These are phyloP conservation scores for Larimichthys polyactis DNA, from an alignment of 2,113 vertebrate species.

Conservation along the genomic window DNA sequence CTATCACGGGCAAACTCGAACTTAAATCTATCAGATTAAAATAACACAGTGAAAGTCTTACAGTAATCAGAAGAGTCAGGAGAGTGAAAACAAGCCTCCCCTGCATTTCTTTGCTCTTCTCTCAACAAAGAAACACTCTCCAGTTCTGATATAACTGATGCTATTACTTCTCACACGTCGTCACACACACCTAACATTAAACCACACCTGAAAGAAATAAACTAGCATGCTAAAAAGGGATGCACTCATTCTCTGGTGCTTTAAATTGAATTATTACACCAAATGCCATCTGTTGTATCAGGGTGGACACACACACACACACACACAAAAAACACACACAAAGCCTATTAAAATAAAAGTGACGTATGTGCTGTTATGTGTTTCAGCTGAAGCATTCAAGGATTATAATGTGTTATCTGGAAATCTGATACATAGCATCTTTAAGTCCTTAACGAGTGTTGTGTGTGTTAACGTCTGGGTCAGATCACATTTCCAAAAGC, in stretches of 20 bases:
- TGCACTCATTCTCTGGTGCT: slow-evolving; percentile 12
- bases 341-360: not conserved
- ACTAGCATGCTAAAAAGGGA: not conserved
- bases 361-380: not conserved
- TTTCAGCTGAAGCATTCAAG: slow-evolving; percentile 16
- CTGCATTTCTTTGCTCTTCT: too few relatives aligned
- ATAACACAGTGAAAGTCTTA: too few relatives aligned
- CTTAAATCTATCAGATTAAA: too few relatives aligned
- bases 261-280: slow-evolving; percentile 20
- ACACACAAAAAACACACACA: not conserved
- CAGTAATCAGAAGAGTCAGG: too few relatives aligned
- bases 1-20: too few relatives aligned
- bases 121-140: too few relatives aligned
- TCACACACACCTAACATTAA: too few relatives aligned
- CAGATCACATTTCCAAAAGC: slow-evolving; percentile 62
- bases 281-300: slow-evolving; percentile 19
- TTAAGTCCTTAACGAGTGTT: slow-evolving; percentile 23
- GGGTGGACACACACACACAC: not conserved
- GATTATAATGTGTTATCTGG: slow-evolving; percentile 61
- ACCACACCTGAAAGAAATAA: not conserved
- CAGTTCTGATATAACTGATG: too few relatives aligned
- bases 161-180: too few relatives aligned
- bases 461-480: slow-evolving; percentile 39
- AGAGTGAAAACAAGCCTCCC: too few relatives aligned
- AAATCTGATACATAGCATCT: slow-evolving; percentile 65